Base-by-base conservation (phyloP, 2,113 vertebrate species). In the Pituophis catenifer region DNA sequence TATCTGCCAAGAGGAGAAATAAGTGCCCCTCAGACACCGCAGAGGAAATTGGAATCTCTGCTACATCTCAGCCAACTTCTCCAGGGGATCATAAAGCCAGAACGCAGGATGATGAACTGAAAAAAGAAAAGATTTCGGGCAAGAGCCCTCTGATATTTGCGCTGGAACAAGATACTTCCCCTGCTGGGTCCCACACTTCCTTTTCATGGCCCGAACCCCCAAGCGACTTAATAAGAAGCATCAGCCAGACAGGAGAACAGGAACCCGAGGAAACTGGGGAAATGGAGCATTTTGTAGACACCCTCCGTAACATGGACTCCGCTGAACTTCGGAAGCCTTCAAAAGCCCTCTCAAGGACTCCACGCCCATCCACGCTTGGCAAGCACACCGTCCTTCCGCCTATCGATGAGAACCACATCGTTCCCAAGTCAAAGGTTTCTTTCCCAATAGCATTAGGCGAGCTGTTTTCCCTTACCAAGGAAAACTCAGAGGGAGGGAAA, bases 271-370 rank as follows among this genome's bases (percentile, higher is more conserved):
- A 97, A 55, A 92, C 94, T 1, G 94, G 97, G 26, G 98, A 99
- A 59, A 98, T 99, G 98, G 98, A 99, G 57, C 97, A 93, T 33
- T 98, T 99, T 0, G 97, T 99, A 95, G 99, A 99, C 93, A 99
- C 98, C 0, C 97, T 99, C 29, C 98, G 98, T 93, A 99, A 95
- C 97, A 98, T 99, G 98, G 98, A 98, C 19, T 97, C 98, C 57
- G 97, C 98, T 0, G 94, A 98, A 91, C 98, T 97, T 91, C 92
- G 98, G 23, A 98, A 95, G 90, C 96, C 88, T 0, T 96, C 97
- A 89, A 97, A 96, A 55, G 4, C 96, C 53, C 92, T 17, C 29
- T 97, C 96, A 0, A 97, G 98, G 86, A 92, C 91, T 52, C 89
- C 96, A 0, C 98, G 98, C 0, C 95, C 95, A 0, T 94, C 96